phyloP scores from a whole-genome alignment of 2,888 invertebrate genomes.

The Spisula solida region DNA sequence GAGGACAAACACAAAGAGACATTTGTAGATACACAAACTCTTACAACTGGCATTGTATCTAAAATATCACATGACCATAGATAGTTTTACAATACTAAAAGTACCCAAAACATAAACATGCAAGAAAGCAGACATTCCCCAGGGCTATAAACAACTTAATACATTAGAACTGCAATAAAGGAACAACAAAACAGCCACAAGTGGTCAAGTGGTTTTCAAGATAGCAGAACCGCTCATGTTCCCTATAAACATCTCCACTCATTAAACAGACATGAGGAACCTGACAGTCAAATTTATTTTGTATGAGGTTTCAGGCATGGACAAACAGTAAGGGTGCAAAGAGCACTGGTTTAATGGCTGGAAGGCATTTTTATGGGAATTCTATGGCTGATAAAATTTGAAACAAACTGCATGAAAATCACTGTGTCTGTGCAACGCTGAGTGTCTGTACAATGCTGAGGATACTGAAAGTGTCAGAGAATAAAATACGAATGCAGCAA shows the following conservation, averaged over 20 bases:
- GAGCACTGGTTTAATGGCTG: conserved; percentile 46
- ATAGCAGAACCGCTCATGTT: conserved; percentile 31
- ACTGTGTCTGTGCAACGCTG: background rate
- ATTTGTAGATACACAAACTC: background rate
- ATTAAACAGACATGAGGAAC: conserved; percentile 32
- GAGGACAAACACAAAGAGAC: background rate
- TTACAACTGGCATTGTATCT: background rate
- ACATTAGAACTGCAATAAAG: conserved; percentile 31
- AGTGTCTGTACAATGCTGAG: background rate
- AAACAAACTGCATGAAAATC: background rate
- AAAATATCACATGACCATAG: background rate
- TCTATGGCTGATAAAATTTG: conserved; percentile 26
- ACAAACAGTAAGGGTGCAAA: conserved; percentile 44
- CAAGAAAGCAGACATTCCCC: conserved; percentile 20
- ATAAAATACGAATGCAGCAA: background rate
- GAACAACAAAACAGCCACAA: conserved; percentile 32
- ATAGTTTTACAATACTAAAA: background rate
- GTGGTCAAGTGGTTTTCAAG: conserved; percentile 51
- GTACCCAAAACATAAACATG: background rate
- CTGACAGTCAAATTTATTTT: conserved; percentile 45
- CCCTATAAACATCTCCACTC: conserved; percentile 40
- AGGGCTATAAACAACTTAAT: conserved; percentile 44
- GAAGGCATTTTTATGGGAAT: conserved; percentile 58
- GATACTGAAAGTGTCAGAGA: conserved; percentile 27
- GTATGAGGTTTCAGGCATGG: conserved; percentile 25